phyloP scores from a whole-genome alignment of 2,888 invertebrate genomes.

The Acanthococcus lagerstroemiae region DNA sequence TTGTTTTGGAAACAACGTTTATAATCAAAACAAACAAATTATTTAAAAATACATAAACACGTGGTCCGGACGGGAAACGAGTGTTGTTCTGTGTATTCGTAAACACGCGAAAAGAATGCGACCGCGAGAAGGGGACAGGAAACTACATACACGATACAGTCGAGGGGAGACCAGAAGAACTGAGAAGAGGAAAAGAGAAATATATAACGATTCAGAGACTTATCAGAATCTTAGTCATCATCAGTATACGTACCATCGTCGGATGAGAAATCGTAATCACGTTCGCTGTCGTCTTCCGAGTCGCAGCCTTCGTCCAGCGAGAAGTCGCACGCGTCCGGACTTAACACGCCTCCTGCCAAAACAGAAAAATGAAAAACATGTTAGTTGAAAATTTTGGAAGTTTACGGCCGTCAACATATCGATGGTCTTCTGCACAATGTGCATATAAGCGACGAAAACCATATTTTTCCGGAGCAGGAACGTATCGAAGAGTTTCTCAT shows the following conservation, averaged over 20 bases:
- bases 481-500: too few relatives aligned
- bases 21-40: neutral
- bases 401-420: too few relatives aligned
- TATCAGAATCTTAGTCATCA: neutral
- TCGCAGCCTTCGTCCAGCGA: constrained; percentile 78
- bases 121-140: neutral
- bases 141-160: too few relatives aligned
- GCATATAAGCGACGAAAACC: too few relatives aligned
- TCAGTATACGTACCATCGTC: constrained; percentile 53
- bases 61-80: neutral
- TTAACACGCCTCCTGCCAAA: constrained; percentile 56
- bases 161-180: neutral
- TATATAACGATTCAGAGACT: neutral
- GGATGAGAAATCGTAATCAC: constrained; percentile 76
- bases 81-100: neutral
- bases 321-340: constrained; percentile 67
- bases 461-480: too few relatives aligned
- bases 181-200: neutral
- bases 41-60: neutral
- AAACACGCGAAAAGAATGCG: neutral
- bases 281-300: constrained; percentile 74
- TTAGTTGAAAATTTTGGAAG: too few relatives aligned
- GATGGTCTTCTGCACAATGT: too few relatives aligned
- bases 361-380: neutral
- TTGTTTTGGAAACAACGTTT: neutral